Base-by-base conservation (phyloP, 2,888 invertebrate genomes). In the Dolomedes plantarius region DNA sequence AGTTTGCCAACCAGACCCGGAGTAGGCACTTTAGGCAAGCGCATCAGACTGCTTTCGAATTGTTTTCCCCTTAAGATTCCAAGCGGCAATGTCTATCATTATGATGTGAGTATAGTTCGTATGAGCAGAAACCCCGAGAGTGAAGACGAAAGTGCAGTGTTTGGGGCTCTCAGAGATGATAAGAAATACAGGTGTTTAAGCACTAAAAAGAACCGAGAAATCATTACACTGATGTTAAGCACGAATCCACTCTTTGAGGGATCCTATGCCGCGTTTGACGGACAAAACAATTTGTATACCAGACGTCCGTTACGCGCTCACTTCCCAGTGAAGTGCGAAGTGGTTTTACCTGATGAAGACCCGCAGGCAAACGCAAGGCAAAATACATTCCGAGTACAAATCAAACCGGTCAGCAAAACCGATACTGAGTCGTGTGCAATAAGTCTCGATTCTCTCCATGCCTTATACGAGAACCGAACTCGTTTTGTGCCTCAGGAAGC, bases 61-160 rank as follows among this genome's bases (percentile, higher is more conserved):
- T 93, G 93, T 89, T 93, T 93, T 89, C 91, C 92, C 87, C 91
- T 93, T 16, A 90, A 91, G 62, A 92, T 93, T 83, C 93, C 93
- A 5, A 91, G 91, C 77, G 90, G 92, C 7, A 91, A 91, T 88
- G 92, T 93, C 62, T 93, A 93, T 89, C 93, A 93, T 89, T 93
- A 93, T 90, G 92, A 92, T 87, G 91, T 93, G 46, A 91, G 91
- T 87, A 92, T 93, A 36, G 31, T 67, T 3, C 74, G 31, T 19
- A 73, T 75, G 19, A 62, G 68, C 23, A 64, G n/a, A 19, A 28
- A 27, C 28, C 27, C 1, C 13, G n/a, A 90, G 91, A 86, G 93
- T 1, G 39, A 39, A 13, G 31, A n/a, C 16, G 29, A 11, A 13
- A 50, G 13, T 6, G 7, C 16, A 0, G 27, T 28, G 1, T 29